phyloP scores from a whole-genome alignment of 2,888 invertebrate species.

The Zonitis immaculata region DNA sequence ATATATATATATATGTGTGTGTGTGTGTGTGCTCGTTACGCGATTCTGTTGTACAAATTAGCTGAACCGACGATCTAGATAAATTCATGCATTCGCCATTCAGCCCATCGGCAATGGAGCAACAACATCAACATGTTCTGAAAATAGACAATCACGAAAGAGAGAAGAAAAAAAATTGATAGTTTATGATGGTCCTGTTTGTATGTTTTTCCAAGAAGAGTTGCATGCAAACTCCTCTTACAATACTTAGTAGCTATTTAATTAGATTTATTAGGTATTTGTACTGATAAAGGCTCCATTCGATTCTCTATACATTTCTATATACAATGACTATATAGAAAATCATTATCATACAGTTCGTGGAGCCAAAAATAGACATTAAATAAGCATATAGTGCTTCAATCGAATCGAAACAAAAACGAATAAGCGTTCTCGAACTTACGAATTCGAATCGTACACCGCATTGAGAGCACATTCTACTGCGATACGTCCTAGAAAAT shows the following conservation, averaged over 20 bases:
- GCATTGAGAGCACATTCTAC: no score
- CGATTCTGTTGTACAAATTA: not conserved
- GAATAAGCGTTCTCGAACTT: no score
- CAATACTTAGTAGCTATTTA: constrained; percentile 29
- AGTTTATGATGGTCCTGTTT: constrained; percentile 34
- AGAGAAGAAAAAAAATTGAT: constrained; percentile 29
- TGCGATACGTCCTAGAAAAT: no score
- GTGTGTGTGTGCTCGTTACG: not conserved
- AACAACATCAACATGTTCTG: not conserved
- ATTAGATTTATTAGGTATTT: constrained; percentile 40
- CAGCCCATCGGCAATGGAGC: not conserved
- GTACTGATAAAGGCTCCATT: constrained; percentile 23
- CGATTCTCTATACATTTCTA: no score
- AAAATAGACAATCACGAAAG: no score
- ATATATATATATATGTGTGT: no score
- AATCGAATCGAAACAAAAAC: no score
- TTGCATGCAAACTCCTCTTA: constrained; percentile 27
- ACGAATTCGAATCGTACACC: no score
- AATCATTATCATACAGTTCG: not conserved
- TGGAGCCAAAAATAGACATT: not conserved
- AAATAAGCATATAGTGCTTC: no score
- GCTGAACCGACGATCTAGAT: not conserved
- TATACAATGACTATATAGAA: no score
- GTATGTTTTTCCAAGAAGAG: constrained; percentile 34
- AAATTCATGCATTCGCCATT: not conserved